These are phyloP conservation scores for Scelioninae gen. 2 DNA, from an alignment of 2,888 invertebrate genomes.

Conservation along the genomic window DNA sequence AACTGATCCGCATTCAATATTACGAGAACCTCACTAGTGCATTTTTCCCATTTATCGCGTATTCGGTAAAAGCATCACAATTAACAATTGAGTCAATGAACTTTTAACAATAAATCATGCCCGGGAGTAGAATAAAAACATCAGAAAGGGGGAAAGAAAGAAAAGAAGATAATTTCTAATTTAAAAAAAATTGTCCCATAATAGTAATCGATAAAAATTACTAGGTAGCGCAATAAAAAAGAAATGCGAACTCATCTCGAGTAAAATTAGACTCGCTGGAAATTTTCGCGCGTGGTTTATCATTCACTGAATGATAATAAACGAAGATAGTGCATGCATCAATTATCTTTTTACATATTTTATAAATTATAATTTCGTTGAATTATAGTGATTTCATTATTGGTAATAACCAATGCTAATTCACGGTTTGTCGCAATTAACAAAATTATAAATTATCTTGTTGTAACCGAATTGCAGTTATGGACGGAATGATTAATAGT, in stretches of 20 bases:
- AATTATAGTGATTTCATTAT: too few species aligned
- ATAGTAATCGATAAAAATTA: slow-evolving; percentile 23
- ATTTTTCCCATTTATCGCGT: slow-evolving; percentile 16
- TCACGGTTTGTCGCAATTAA: too few species aligned
- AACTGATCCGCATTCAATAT: slow-evolving; percentile 50
- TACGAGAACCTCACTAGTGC: slow-evolving; percentile 16
- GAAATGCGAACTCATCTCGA: slow-evolving; percentile 2
- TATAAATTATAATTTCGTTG: too few species aligned
- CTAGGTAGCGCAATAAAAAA: slow-evolving; percentile 7
- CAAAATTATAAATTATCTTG: too few species aligned
- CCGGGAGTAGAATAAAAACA: not conserved
- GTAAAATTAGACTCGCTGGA: slow-evolving; percentile 10
- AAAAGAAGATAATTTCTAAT: slow-evolving; percentile 24
- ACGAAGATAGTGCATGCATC: too few species aligned
- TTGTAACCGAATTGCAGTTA: too few species aligned
- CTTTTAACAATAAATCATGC: slow-evolving; percentile 21
- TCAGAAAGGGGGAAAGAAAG: not conserved
- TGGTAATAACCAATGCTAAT: too few species aligned
- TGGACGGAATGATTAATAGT: too few species aligned
- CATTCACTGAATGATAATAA: too few species aligned
- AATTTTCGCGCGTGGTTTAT: too few species aligned
- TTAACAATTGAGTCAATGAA: slow-evolving; percentile 27
- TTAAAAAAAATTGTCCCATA: slow-evolving; percentile 14
- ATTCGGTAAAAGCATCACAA: slow-evolving; percentile 23
- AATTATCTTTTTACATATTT: too few species aligned